Percentiles rank a stretch among this genome's conserved stretches.
phyloP scores from a whole-genome alignment of 1,140 invertebrate species.

The Aphis gossypii region DNA sequence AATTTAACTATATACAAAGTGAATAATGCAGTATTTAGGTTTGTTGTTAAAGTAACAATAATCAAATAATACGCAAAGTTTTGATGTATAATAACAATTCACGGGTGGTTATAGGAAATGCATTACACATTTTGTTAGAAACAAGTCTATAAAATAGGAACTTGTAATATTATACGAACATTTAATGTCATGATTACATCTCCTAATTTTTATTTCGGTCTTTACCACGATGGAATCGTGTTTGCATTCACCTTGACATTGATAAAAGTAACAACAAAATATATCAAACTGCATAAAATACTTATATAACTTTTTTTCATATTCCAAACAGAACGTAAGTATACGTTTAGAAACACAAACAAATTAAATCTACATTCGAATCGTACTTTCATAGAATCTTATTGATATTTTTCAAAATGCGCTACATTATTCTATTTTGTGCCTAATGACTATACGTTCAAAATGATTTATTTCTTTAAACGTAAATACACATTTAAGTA shows the following conservation, averaged over 20 bases:
- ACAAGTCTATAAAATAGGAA: background rate
- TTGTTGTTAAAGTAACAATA: background rate
- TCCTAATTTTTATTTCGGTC: background rate
- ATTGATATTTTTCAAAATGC: background rate
- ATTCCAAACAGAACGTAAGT: background rate
- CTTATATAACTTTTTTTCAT: background rate
- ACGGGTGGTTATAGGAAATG: background rate
- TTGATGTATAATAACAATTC: background rate
- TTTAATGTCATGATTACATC: background rate
- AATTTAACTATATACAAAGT: background rate
- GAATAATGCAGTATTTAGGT: background rate
- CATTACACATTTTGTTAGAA: background rate
- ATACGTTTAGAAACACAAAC: background rate
- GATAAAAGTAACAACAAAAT: background rate
- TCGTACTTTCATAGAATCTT: background rate
- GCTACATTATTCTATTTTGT: background rate
- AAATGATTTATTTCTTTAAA: background rate
- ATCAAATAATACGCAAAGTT: background rate
- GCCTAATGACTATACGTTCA: background rate
- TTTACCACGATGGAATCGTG: background rate
- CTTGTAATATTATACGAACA: background rate
- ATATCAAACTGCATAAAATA: background rate
- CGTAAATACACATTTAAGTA: background rate
- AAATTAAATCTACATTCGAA: background rate
- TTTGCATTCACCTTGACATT: constrained; percentile 37